Conservation (phyloP, 2,113 vertebrate genomes). For the Naja naja region DNA sequence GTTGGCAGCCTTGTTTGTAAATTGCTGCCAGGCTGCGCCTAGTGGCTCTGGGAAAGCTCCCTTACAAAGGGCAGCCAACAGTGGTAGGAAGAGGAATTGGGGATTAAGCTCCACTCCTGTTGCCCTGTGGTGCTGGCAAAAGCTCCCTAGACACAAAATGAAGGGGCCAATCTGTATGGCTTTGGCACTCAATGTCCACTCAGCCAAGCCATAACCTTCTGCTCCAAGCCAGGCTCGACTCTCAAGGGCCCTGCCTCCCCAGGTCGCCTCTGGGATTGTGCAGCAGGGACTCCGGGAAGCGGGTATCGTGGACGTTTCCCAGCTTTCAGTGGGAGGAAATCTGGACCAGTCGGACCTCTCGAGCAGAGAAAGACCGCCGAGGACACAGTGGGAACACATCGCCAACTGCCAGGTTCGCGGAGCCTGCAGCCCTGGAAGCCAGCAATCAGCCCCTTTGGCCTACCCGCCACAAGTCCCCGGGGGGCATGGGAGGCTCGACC, state of each 20-base stretch:
- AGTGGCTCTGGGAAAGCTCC: background rate
- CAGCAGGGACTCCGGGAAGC: background rate
- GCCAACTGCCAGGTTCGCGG: background rate
- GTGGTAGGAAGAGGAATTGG: background rate
- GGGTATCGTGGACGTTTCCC: background rate
- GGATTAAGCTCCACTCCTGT: background rate
- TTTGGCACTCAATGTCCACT: background rate
- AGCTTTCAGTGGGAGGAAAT: background rate
- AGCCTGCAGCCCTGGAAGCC: background rate
- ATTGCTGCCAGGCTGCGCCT: background rate
- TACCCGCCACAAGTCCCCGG: background rate
- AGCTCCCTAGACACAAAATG: background rate
- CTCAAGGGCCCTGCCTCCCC: background rate
- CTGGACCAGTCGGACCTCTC: background rate
- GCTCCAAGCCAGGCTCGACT: background rate
- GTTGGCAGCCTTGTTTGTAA: background rate
- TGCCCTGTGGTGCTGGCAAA: background rate
- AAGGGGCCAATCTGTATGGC: background rate
- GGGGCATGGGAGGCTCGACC: background rate
- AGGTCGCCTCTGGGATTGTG: background rate
- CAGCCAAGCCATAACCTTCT: background rate
- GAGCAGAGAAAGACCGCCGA: background rate
- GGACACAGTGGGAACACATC: background rate
- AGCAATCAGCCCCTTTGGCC: background rate
- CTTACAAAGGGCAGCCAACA: background rate